phyloP scores from a whole-genome alignment of 2,888 invertebrate genomes.

The Cheilosia variabilis region DNA sequence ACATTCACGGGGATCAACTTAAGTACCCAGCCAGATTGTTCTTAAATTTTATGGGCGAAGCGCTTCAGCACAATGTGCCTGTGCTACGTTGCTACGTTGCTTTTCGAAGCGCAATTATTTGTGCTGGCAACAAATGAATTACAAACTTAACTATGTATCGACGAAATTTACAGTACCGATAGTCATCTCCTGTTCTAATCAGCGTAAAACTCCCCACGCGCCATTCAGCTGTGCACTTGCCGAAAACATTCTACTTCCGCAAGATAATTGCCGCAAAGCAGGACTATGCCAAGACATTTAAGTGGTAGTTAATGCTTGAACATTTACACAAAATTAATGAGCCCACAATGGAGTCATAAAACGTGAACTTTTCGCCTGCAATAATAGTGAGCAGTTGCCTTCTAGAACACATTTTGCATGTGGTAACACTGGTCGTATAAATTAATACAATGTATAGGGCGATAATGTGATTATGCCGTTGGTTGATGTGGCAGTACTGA shows the following conservation, averaged over 20 bases:
- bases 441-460: neutral
- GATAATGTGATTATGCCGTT: too few species aligned
- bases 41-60: constrained; percentile 17
- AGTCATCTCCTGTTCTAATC: constrained; percentile 4
- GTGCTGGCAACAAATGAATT: constrained; percentile 7
- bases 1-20: neutral
- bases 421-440: neutral
- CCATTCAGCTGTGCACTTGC: neutral
- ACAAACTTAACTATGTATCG: neutral
- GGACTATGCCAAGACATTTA: neutral
- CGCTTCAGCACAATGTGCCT: neutral
- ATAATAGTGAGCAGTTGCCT: too few species aligned
- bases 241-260: neutral
- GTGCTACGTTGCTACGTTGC: neutral
- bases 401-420: neutral
- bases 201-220: constrained; percentile 10
- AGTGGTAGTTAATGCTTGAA: neutral
- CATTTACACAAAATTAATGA: constrained; percentile 9
- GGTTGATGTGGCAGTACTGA: too few species aligned
- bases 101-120: neutral
- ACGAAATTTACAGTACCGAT: neutral
- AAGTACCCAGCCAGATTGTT: constrained; percentile 7
- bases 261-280: constrained; percentile 26
- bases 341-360: constrained; percentile 33
- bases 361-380: neutral